Base-by-base conservation (phyloP, 1,140 invertebrate genomes). In the Anagrus nilaparvatae region DNA sequence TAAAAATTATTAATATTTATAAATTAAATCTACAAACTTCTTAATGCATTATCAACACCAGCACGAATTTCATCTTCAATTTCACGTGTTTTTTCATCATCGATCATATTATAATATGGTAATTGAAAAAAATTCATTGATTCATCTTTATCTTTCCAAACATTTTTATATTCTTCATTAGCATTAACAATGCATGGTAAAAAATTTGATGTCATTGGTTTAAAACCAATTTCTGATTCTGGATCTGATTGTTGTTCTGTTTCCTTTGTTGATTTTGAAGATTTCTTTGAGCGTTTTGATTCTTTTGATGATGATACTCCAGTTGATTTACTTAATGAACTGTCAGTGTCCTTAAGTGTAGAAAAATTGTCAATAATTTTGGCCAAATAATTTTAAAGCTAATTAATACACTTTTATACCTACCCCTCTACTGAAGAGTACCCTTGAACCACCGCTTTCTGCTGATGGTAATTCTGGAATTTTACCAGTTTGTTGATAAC, bases 391-490 rank as follows among this genome's bases (percentile, higher is more conserved):
- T n/a, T 4, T 5, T 17, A 9, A 32, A 10, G 30, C 14, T 32
- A 32, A n/a, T n/a, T n/a, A 17, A 21, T 35, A 20, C 31, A 17
- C 23, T 18, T 5, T 36, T 23, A 5, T 43, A 24, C 28, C 49
- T 53, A 77, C 78, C 76, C 79, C 79, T 53, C 80, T 67, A 51
- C 81, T 84, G 50, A 91, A 87, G 57, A 94, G 81, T 23, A 82
- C 68, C 46, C 81, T 70, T 2, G 88, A 92, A 2, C 89, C 87
- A 14, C 89, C 88, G 53, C 83, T 81, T 59, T 93, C 89, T 40
- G 82, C 85, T n/a, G 85, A 81, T 3, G 91, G 90, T 52, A 89
- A 80, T 50, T 93, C 87, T 0, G 91, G 90, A 59, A 95, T 82
- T 65, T 87, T 90, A 18, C 86, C 87, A 16, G 85, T 87, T 46